phyloP scores from a whole-genome alignment of 2,113 vertebrate genomes.

The Thunnus maccoyii region DNA sequence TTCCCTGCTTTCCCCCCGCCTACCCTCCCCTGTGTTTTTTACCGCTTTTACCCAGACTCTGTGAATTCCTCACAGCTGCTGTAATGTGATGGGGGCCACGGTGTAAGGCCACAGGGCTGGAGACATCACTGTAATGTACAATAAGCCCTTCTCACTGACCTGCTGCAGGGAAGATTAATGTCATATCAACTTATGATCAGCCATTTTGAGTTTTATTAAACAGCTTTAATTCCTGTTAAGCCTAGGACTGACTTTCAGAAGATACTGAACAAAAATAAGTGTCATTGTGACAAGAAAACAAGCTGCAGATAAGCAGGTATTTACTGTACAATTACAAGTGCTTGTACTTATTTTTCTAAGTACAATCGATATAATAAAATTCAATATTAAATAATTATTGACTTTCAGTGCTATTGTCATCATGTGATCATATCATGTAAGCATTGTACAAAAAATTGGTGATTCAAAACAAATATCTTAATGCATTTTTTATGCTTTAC shows the following conservation, averaged over 20 bases:
- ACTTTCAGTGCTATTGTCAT: neutral
- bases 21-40: constrained; percentile 52
- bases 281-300: neutral
- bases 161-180: constrained; percentile 68
- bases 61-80: constrained; percentile 79
- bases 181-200: constrained; percentile 57
- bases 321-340: neutral
- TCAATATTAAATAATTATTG: too few relatives aligned
- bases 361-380: neutral
- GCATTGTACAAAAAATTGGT: neutral
- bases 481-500: too few relatives aligned
- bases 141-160: constrained; percentile 70
- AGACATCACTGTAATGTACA: constrained; percentile 80
- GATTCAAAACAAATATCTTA: neutral
- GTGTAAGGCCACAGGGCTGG: constrained; percentile 72
- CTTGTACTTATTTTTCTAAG: too few relatives aligned
- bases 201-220: constrained; percentile 47
- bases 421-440: neutral
- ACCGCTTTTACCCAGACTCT: constrained; percentile 69
- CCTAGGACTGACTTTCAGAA: constrained; percentile 6
- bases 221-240: constrained; percentile 13
- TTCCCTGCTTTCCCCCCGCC: constrained; percentile 13
- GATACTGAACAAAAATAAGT: neutral
- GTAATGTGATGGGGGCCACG: constrained; percentile 76
- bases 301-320: neutral